phyloP scores from a whole-genome alignment of 2,888 invertebrate species.

The Apotomis betuletana region DNA sequence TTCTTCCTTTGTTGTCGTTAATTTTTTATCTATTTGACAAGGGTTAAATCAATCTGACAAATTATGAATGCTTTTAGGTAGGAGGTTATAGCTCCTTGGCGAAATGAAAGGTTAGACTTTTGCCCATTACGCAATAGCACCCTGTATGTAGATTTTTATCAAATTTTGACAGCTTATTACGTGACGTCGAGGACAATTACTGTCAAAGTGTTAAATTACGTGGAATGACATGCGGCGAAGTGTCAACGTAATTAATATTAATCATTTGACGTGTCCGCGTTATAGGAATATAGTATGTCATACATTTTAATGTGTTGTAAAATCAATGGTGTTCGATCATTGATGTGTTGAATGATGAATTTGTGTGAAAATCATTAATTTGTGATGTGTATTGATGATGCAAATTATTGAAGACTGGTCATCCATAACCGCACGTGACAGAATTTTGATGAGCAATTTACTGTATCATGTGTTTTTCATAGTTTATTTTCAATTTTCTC shows the following conservation, averaged over 20 bases:
- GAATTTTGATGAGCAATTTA: constrained; percentile 3
- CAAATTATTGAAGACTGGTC: constrained; percentile 1
- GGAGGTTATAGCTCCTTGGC: too few relatives aligned
- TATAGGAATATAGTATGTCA: constrained; percentile 41
- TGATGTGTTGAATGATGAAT: not conserved
- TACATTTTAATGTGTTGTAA: constrained; percentile 13
- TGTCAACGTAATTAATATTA: constrained; percentile 47
- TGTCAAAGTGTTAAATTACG: constrained; percentile 40
- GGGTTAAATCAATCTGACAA: too few relatives aligned
- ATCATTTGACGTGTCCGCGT: constrained; percentile 44
- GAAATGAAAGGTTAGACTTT: too few relatives aligned
- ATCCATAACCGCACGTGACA: constrained; percentile 9
- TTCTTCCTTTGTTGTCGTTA: too few relatives aligned
- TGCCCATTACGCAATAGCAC: not conserved
- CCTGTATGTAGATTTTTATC: constrained; percentile 38
- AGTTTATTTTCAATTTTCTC: too few relatives aligned
- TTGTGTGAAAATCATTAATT: constrained; percentile 22
- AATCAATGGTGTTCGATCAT: constrained; percentile 4
- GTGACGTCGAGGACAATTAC: constrained; percentile 36
- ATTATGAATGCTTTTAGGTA: too few relatives aligned
- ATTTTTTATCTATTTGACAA: too few relatives aligned
- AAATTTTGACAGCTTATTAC: constrained; percentile 39
- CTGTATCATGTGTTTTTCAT: not conserved
- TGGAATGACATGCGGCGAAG: constrained; percentile 33
- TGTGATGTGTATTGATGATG: constrained; percentile 34